These are phyloP conservation scores for Zaprionus tsacasi DNA, from an alignment of 1,140 invertebrate genomes.

Conservation along the genomic window DNA sequence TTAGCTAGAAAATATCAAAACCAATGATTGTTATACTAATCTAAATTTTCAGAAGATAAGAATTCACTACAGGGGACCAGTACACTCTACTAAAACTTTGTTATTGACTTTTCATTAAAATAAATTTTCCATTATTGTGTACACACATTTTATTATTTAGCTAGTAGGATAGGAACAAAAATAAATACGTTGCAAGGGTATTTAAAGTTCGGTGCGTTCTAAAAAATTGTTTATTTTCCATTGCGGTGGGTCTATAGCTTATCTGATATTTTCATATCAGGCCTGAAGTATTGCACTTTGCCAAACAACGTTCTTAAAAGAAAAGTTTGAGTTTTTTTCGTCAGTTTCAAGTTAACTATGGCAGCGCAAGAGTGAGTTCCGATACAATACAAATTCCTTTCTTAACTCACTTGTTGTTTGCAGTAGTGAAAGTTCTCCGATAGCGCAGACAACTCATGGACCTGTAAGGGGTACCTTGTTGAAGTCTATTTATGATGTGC, in stretches of 20 bases:
- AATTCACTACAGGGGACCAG: not conserved
- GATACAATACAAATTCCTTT: not conserved
- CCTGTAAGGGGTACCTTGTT: slow-evolving; percentile 53
- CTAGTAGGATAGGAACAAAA: not conserved
- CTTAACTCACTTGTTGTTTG: not conserved
- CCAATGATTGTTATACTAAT: not conserved
- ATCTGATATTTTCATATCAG: not conserved
- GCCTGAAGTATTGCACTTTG: not conserved
- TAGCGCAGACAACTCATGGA: slow-evolving; percentile 62
- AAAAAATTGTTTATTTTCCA: not conserved
- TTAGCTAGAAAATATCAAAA: not conserved
- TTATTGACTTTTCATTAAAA: not conserved
- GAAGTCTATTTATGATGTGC: slow-evolving; percentile 56
- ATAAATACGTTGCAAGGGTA: not conserved
- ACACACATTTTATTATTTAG: not conserved
- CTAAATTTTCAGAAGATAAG: not conserved
- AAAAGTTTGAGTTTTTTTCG: not conserved
- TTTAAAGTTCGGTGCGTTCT: not conserved
- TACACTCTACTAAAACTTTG: not conserved
- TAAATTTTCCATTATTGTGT: not conserved
- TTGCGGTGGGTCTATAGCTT: not conserved
- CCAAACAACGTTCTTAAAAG: not conserved
- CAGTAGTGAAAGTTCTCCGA: slow-evolving; percentile 43
- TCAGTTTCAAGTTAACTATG: slow-evolving; percentile 2
- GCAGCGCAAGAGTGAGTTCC: not conserved